phyloP scores from a whole-genome alignment of 2,888 invertebrate species.

The Arge pagana region DNA sequence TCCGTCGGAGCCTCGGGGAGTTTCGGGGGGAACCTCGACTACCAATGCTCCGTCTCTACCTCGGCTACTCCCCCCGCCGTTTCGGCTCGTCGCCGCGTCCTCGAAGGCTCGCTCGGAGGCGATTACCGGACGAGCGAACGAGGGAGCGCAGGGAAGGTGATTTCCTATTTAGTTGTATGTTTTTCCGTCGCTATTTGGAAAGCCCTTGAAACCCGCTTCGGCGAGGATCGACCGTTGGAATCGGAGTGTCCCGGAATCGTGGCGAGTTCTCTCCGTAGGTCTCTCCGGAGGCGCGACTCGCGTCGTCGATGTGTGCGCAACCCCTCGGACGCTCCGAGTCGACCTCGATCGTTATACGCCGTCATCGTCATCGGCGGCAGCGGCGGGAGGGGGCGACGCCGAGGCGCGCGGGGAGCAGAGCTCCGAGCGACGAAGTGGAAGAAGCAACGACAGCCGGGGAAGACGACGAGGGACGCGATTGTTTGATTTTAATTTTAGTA shows the following conservation, averaged over 20 bases:
- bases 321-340: slow-evolving; percentile 32
- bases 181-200: slow-evolving; percentile 44
- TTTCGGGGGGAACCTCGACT: no score
- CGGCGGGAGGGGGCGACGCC: background rate
- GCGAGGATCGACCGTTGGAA: slow-evolving; percentile 41
- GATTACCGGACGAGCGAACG: slow-evolving; percentile 16
- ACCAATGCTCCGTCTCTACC: no score
- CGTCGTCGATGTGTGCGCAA: slow-evolving; percentile 17
- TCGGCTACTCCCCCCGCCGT: no score
- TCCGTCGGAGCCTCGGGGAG: no score
- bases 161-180: no score
- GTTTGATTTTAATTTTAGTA: slow-evolving; percentile 22
- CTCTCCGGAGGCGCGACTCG: slow-evolving; percentile 23
- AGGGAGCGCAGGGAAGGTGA: slow-evolving; percentile 11
- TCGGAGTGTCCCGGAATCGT: slow-evolving; percentile 35
- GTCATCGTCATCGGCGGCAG: no score
- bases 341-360: slow-evolving; percentile 31
- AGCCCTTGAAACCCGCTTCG: slow-evolving; percentile 38
- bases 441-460: background rate
- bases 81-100: no score
- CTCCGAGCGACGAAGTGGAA: no score
- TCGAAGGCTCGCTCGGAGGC: no score
- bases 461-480: background rate
- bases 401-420: background rate
- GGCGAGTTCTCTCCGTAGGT: no score